phyloP scores from a whole-genome alignment of 1,140 invertebrate genomes.

The Aphelinus atriplicis region DNA sequence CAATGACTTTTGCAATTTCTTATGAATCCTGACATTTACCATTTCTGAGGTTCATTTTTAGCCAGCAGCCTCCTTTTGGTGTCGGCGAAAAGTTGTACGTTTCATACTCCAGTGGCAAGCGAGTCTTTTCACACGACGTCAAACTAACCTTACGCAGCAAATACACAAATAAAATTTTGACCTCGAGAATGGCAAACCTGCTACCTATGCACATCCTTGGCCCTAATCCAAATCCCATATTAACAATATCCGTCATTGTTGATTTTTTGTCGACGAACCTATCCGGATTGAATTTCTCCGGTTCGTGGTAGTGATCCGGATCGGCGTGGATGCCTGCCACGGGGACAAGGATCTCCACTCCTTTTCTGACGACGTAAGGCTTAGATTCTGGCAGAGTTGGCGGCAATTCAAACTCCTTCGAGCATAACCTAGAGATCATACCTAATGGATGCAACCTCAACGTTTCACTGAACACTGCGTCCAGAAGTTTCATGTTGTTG shows the following conservation, averaged over 20 bases:
- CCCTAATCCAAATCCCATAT: conserved; percentile 68
- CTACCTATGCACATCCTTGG: conserved; percentile 62
- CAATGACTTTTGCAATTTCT: no score
- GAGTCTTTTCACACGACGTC: conserved; percentile 51
- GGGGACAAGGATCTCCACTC: conserved; percentile 57
- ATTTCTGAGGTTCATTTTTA: conserved; percentile 43
- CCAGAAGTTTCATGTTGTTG: conserved; percentile 46
- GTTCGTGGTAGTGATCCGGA: conserved; percentile 63
- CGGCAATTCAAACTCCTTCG: conserved; percentile 51
- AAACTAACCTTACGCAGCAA: conserved; percentile 51
- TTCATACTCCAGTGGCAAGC: conserved; percentile 53
- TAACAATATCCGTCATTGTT: conserved; percentile 55
- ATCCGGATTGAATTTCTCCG: conserved; percentile 66
- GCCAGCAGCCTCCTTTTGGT: conserved; percentile 56
- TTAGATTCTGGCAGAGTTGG: conserved; percentile 27
- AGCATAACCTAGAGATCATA: conserved; percentile 63
- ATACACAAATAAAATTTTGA: conserved; percentile 54
- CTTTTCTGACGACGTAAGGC: conserved; percentile 46
- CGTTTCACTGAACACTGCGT: conserved; percentile 60
- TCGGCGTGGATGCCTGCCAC: conserved; percentile 66
- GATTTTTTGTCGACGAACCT: conserved; percentile 64
- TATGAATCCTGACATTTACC: no score
- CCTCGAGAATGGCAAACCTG: conserved; percentile 63
- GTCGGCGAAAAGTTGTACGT: conserved; percentile 49
- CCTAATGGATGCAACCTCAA: conserved; percentile 68